These are phyloP conservation scores for Trichopria drosophilae DNA, from an alignment of 2,888 invertebrate species.

Conservation along the genomic window DNA sequence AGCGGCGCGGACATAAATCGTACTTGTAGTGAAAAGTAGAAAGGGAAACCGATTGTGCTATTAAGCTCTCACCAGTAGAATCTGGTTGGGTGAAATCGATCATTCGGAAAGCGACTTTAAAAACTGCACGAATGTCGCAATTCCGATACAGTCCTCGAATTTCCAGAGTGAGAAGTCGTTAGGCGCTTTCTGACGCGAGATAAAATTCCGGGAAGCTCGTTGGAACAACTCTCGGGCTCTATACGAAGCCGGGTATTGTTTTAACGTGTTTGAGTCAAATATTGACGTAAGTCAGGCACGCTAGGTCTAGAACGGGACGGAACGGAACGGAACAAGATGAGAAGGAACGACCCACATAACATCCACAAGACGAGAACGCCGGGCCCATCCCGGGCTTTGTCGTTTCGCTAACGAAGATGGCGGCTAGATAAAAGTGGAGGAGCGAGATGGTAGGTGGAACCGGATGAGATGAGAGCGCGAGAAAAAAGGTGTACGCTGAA, in stretches of 20 bases:
- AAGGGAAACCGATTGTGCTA: no score
- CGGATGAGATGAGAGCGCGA: conserved; percentile 29
- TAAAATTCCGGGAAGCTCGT: conserved; percentile 57
- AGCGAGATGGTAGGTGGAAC: conserved; percentile 33
- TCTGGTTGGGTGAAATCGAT: no score
- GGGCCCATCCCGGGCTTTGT: conserved; percentile 1
- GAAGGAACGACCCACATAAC: conserved; percentile 54
- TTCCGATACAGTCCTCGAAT: conserved; percentile 18
- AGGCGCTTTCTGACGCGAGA: conserved; percentile 54
- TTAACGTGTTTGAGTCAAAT: conserved; percentile 59
- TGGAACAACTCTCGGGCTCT: conserved; percentile 49
- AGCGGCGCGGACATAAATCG: no score
- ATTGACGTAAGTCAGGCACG: conserved; percentile 56
- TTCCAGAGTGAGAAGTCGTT: conserved; percentile 44
- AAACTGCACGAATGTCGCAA: no score
- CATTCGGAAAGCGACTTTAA: no score
- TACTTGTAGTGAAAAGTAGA: no score
- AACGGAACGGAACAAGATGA: conserved; percentile 40
- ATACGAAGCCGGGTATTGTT: conserved; percentile 55
- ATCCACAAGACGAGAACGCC: conserved; percentile 31
- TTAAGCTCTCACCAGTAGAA: no score
- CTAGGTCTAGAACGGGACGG: conserved; percentile 45
- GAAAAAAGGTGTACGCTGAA: conserved; percentile 3
- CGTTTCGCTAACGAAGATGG: conserved; percentile 23
- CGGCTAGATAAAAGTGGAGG: no score